Evolutionary conservation across 2,888 invertebrate genomes (phyloP).

Genomic region (Thereva unica): DNA sequence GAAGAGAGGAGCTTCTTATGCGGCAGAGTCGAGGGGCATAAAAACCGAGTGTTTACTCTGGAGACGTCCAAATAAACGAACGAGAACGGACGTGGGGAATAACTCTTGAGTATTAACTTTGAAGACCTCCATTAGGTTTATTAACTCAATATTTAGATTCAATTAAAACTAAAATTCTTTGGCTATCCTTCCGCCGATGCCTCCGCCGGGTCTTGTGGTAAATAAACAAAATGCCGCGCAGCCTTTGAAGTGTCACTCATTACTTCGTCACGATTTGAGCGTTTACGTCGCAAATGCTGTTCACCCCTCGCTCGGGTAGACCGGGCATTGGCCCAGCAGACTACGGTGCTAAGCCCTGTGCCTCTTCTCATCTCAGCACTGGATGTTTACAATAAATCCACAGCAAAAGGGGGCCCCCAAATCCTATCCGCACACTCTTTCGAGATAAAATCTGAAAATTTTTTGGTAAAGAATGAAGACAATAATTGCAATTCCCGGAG

Average conservation of each 20-base stretch:
- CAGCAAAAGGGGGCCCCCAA: constrained; percentile 4
- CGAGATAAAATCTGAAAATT: constrained; percentile 25
- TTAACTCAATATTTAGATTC: constrained; percentile 38
- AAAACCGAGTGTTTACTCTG: constrained; percentile 22
- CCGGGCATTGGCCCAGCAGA: not conserved
- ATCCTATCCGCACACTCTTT: constrained; percentile 19
- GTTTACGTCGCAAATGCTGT: constrained; percentile 15
- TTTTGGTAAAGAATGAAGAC: constrained; percentile 3
- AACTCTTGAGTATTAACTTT: constrained; percentile 29
- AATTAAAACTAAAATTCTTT: constrained; percentile 36
- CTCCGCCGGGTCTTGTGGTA: constrained; percentile 15
- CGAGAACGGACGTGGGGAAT: constrained; percentile 12
- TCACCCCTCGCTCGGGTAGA: not conserved
- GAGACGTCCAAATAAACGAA: constrained; percentile 23
- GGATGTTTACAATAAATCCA: constrained; percentile 17
- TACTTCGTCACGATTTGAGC: constrained; percentile 5
- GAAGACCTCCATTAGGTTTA: constrained; percentile 37
- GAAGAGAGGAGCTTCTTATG: constrained; percentile 15
- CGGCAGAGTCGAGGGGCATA: not conserved
- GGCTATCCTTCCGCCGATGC: constrained; percentile 10
- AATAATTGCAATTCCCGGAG: constrained; percentile 28
- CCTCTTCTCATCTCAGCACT: not conserved
- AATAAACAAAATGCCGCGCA: constrained; percentile 23
- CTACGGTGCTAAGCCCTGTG: not conserved
- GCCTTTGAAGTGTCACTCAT: constrained; percentile 38